These are phyloP conservation scores for Synanceia verrucosa DNA, from an alignment of 2,797 vertebrate genomes.

Conservation along the genomic window DNA sequence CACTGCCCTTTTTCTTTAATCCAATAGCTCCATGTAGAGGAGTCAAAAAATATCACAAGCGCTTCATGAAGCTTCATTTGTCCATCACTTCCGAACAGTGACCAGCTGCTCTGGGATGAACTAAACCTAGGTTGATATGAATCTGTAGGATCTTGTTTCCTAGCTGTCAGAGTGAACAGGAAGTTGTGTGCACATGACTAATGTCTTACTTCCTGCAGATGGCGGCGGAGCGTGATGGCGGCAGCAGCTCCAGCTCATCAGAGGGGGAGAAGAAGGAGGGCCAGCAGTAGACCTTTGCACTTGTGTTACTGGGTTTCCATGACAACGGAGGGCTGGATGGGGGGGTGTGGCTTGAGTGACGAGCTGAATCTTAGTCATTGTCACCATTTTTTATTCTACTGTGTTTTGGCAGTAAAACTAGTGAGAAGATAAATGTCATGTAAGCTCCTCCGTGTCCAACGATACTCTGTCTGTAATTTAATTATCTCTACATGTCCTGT, in stretches of 20 bases:
- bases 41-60: too few relatives aligned
- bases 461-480: slow-evolving; percentile 67
- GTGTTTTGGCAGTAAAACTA: slow-evolving; percentile 93
- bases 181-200: too few relatives aligned
- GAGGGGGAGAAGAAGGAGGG: slow-evolving; percentile 92
- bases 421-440: slow-evolving; percentile 39
- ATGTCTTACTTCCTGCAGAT: slow-evolving; percentile 81
- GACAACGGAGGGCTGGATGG: slow-evolving; percentile 67
- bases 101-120: too few relatives aligned
- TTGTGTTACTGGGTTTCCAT: slow-evolving; percentile 64
- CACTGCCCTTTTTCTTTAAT: too few relatives aligned
- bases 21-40: too few relatives aligned
- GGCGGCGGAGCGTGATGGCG: slow-evolving; percentile 92
- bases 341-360: slow-evolving; percentile 73
- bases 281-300: slow-evolving; percentile 88
- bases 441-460: slow-evolving; percentile 36
- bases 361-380: slow-evolving; percentile 81
- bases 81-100: too few relatives aligned
- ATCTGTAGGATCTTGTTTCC: too few relatives aligned
- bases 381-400: slow-evolving; percentile 80
- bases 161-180: too few relatives aligned
- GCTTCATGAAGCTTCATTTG: too few relatives aligned
- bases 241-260: slow-evolving; percentile 70
- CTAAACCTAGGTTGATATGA: too few relatives aligned
- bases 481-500: slow-evolving; percentile 45